Percentiles rank a stretch among this genome's conserved stretches.
Conservation (phyloP, 2,113 vertebrate species). For the Galbula dea region DNA sequence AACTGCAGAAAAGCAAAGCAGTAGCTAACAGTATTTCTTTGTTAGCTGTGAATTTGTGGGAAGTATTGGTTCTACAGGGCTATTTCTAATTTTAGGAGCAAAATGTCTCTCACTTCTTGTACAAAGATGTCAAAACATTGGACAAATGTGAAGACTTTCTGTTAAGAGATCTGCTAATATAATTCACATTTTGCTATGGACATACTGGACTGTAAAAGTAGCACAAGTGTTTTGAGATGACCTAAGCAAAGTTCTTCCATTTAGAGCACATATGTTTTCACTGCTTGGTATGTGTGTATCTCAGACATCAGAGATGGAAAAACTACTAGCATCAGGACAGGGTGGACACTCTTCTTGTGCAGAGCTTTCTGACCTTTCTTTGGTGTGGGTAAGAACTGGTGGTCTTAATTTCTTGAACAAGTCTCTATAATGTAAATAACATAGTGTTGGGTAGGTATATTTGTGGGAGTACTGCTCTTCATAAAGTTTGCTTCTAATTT, state of each 20-base stretch:
- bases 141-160: neutral
- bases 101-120: neutral
- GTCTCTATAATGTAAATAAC: neutral
- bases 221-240: neutral
- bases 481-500: neutral
- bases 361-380: neutral
- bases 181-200: neutral
- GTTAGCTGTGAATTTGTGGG: neutral
- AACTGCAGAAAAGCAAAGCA: neutral
- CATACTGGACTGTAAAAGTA: neutral
- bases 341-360: neutral
- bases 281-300: neutral
- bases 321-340: neutral
- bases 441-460: neutral
- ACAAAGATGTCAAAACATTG: neutral
- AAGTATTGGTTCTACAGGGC: neutral
- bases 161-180: neutral
- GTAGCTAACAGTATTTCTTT: neutral
- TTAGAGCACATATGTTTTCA: neutral
- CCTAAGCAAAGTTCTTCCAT: neutral
- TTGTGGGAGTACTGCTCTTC: neutral
- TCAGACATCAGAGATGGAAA: neutral
- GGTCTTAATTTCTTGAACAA: neutral
- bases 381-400: neutral
- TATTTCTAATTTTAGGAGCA: neutral